Conservation (phyloP, 1,140 invertebrate genomes). For the Drosophila murphyi region DNA sequence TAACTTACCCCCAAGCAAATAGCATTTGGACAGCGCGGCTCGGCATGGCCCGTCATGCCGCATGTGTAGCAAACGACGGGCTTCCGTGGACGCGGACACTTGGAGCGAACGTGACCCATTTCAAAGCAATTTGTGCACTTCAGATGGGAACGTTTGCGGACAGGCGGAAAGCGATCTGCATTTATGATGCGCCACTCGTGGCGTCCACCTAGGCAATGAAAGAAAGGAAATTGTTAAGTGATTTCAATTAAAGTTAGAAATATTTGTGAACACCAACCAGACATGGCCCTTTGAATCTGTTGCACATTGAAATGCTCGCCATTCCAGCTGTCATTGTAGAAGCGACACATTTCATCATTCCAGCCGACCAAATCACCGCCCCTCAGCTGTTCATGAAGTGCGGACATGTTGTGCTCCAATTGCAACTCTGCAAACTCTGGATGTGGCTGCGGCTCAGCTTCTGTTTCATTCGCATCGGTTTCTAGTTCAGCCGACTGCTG, state of each 20-base stretch:
- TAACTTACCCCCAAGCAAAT: conserved; percentile 88
- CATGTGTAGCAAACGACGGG: conserved; percentile 87
- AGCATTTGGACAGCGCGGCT: conserved; percentile 87
- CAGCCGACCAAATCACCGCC: conserved; percentile 66
- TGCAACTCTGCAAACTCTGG: conserved; percentile 14
- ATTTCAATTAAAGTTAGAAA: not conserved
- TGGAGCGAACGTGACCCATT: conserved; percentile 86
- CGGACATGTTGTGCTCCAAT: conserved; percentile 41
- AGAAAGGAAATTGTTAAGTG: not conserved
- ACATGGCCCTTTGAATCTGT: conserved; percentile 67
- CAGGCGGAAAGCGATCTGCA: conserved; percentile 80
- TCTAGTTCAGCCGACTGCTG: not conserved
- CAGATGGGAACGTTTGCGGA: conserved; percentile 59
- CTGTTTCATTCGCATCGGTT: not conserved
- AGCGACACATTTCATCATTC: conserved; percentile 86
- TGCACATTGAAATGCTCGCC: conserved; percentile 86
- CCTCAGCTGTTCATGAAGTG: conserved; percentile 9
- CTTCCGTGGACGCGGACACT: conserved; percentile 84
- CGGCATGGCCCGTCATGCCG: conserved; percentile 86
- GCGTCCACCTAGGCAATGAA: conserved; percentile 35
- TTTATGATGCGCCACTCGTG: conserved; percentile 60
- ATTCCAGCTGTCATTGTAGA: conserved; percentile 87
- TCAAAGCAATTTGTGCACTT: conserved; percentile 87
- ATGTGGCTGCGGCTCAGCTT: not conserved
- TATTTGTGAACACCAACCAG: conserved; percentile 26